A percentile compares a stretch with the other conserved stretches of the same genome.
These are phyloP conservation scores for Sphenodon punctatus DNA, from an alignment of 2,797 vertebrate genomes.

Conservation along the genomic window DNA sequence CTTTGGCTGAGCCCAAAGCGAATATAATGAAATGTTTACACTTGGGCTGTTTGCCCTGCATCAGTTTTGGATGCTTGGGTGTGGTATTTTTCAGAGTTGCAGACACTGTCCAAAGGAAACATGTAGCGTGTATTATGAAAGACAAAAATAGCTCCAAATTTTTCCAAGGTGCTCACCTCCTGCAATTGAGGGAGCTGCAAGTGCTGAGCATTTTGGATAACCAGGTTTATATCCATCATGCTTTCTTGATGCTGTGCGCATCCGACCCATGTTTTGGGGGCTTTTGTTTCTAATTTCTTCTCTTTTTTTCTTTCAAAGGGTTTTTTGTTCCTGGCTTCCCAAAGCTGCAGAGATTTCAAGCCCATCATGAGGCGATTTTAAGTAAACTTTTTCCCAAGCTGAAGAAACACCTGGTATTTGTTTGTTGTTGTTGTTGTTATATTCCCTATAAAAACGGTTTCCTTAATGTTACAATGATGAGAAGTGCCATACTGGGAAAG, in stretches of 20 bases:
- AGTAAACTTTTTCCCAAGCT: constrained; percentile 86
- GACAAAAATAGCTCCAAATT: neutral
- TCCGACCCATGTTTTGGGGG: too few relatives aligned
- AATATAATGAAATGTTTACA: neutral
- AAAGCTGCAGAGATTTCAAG: constrained; percentile 87
- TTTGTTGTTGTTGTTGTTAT: constrained; percentile 9
- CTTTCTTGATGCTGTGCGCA: neutral
- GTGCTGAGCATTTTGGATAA: neutral
- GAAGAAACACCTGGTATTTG: constrained; percentile 88
- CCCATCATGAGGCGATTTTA: constrained; percentile 85
- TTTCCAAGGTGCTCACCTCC: too few relatives aligned
- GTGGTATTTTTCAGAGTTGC: neutral
- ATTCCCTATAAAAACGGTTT: neutral
- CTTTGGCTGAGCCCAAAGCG: neutral
- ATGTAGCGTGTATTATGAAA: neutral
- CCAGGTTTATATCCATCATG: neutral
- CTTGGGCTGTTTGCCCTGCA: neutral
- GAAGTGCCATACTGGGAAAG: too few relatives aligned
- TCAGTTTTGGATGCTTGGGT: neutral
- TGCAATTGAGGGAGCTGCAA: rapidly evolving
- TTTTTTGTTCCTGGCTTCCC: constrained; percentile 89
- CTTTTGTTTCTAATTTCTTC: neutral
- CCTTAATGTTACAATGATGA: neutral
- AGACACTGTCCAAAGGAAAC: neutral
- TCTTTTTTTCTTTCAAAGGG: constrained; percentile 63